Base-by-base conservation (phyloP, 1,140 invertebrate species). In the Carcinoscorpius rotundicauda region DNA sequence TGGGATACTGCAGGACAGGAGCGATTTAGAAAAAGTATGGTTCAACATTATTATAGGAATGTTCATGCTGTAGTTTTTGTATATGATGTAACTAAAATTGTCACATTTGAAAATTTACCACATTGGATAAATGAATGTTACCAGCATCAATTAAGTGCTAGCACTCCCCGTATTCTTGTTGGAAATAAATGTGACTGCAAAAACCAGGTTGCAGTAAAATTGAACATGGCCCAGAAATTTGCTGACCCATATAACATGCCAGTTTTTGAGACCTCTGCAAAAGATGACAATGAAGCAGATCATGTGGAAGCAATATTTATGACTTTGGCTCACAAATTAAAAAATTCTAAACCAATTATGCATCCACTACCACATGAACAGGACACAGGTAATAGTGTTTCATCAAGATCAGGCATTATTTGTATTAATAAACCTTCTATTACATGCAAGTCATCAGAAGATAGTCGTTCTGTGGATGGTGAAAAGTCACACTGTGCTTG, bases 1-100 rank as follows among this genome's bases (percentile, higher is more conserved):
- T 99, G 96, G 97, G 96, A 98, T 77, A 99, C 96, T 61, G 97
- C 97, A 29, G 96, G 96, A 0, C 97, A 99, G 77, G 97, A 99
- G 79, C 81, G 97, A 68, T 99, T 99, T 81, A 83, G 97, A 72
- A 97, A 63, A 74, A 87, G 86, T 4, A 89, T 91, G 85, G 85
- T 89, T 10, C 82, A 85, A 67, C 87, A 89, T 76, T 91, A 90
- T 73, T 91, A 91, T 73, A 77, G 87, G 66, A 89, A 89, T 79
- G 87, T 87, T 1, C 84, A 89, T 77, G 88, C 88, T 61, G 85
- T 91, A 11, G 84, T 90, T 49, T 87, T 90, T 73, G 84, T 85
- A 0, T 85, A 85, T 75, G 84, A 85, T 74, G 81, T 85, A 8
- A 84, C 82, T 10, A 82, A 86, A 74, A 79, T 81, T 51, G 73